phyloP scores from a whole-genome alignment of 2,888 invertebrate genomes.

The Chorisops tibialis region DNA sequence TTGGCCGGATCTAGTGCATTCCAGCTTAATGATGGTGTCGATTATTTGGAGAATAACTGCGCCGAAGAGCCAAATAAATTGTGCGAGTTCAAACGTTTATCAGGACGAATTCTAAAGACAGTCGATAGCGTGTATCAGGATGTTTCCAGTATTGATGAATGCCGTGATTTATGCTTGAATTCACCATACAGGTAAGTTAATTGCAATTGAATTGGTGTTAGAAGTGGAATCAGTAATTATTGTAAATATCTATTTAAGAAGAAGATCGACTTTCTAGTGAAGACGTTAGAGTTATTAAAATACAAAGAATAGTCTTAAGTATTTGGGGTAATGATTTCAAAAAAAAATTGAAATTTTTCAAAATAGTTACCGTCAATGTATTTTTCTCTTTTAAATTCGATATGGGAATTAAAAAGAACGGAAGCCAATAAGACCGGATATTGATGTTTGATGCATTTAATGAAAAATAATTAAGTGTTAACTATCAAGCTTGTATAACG shows the following conservation, averaged over 20 bases:
- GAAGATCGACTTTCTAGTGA: neutral
- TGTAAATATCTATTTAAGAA: neutral
- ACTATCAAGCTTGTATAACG: too few relatives aligned
- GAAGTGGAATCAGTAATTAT: neutral
- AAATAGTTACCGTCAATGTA: too few relatives aligned
- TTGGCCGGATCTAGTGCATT: slow-evolving; percentile 78
- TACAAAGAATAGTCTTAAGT: neutral
- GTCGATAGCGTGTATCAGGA: slow-evolving; percentile 92
- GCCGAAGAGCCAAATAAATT: slow-evolving; percentile 91
- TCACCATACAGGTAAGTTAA: slow-evolving; percentile 69
- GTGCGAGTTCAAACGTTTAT: slow-evolving; percentile 88
- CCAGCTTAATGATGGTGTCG: slow-evolving; percentile 65
- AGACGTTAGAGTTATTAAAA: neutral
- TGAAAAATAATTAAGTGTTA: too few relatives aligned
- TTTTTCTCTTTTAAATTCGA: too few relatives aligned
- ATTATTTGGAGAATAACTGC: slow-evolving; percentile 90
- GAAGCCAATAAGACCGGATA: too few relatives aligned
- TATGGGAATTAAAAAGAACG: too few relatives aligned
- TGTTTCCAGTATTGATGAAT: slow-evolving; percentile 80
- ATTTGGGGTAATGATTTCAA: neutral
- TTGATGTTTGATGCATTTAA: too few relatives aligned
- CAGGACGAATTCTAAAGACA: slow-evolving; percentile 85
- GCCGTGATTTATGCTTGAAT: slow-evolving; percentile 82
- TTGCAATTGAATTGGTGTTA: neutral
- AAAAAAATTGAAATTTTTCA: too few relatives aligned